phyloP scores from a whole-genome alignment of 2,888 invertebrate genomes.

The Trichopoda pennipes region DNA sequence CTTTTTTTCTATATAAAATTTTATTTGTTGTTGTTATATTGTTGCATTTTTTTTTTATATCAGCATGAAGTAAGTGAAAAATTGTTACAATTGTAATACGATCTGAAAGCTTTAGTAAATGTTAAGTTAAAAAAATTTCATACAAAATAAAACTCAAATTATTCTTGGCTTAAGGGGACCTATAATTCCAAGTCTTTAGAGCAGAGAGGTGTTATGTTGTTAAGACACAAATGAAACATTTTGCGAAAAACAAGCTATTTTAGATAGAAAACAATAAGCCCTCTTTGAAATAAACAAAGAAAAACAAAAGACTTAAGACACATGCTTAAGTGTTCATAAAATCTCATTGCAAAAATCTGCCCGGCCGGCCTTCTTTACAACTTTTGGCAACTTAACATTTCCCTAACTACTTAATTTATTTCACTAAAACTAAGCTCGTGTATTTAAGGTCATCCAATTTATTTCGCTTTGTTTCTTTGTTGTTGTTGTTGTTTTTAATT shows the following conservation, averaged over 20 bases:
- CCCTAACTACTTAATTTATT: slow-evolving; percentile 1
- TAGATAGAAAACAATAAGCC: not conserved
- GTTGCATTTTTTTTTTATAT: not conserved
- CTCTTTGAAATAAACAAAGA: not conserved
- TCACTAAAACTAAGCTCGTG: not conserved
- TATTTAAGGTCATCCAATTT: slow-evolving; percentile 15
- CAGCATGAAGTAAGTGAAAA: slow-evolving; percentile 35
- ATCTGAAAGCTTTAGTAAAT: slow-evolving; percentile 35
- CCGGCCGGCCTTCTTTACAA: no score
- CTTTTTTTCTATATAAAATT: not conserved
- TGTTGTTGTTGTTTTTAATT: no score
- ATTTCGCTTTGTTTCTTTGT: no score
- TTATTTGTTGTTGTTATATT: not conserved
- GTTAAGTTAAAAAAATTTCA: no score
- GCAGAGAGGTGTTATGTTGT: no score
- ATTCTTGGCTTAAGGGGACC: no score
- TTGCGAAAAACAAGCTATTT: no score
- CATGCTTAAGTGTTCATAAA: not conserved
- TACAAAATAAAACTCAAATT: no score
- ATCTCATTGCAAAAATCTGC: no score
- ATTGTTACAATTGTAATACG: slow-evolving; percentile 42
- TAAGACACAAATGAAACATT: not conserved
- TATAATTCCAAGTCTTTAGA: no score
- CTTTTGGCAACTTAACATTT: not conserved
- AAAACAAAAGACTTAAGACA: slow-evolving; percentile 30